phyloP scores from a whole-genome alignment of 37 sponge, comb jelly and placozoan species.

The Aplysina aerophoba region DNA sequence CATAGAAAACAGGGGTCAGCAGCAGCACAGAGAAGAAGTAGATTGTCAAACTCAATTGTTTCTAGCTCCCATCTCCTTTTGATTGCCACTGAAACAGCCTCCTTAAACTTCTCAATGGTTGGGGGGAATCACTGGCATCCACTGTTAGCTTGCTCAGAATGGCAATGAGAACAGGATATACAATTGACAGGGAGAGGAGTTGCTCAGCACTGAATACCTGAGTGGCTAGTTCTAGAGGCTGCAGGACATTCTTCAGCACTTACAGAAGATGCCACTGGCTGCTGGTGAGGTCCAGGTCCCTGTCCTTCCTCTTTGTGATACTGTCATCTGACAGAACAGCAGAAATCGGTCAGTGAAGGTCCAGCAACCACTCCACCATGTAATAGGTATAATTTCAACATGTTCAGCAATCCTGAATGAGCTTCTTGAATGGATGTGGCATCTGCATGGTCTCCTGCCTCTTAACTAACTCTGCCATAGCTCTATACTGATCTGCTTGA shows the following conservation, averaged over 20 bases:
- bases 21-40: no score
- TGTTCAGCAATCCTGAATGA: constrained; percentile 15
- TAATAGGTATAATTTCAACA: no score
- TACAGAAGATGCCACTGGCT: constrained; percentile 20
- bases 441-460: constrained; percentile 39
- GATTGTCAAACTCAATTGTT: no score
- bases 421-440: constrained; percentile 9
- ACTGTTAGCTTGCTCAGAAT: no score
- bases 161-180: no score
- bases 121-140: no score
- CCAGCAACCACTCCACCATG: constrained; percentile 8
- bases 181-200: no score
- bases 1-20: no score
- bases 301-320: constrained; percentile 28
- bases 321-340: constrained; percentile 50
- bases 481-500: constrained; percentile 31
- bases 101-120: no score
- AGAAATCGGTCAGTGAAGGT: constrained; percentile 24
- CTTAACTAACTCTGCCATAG: constrained; percentile 15
- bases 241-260: not conserved
- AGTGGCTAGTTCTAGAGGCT: constrained; percentile 39
- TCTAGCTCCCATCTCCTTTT: no score
- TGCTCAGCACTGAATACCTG: not conserved
- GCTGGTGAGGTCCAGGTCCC: constrained; percentile 23
- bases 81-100: no score